These are phyloP conservation scores for Zalophus californianus DNA, from an alignment of 2,797 vertebrate genomes.

Conservation along the genomic window DNA sequence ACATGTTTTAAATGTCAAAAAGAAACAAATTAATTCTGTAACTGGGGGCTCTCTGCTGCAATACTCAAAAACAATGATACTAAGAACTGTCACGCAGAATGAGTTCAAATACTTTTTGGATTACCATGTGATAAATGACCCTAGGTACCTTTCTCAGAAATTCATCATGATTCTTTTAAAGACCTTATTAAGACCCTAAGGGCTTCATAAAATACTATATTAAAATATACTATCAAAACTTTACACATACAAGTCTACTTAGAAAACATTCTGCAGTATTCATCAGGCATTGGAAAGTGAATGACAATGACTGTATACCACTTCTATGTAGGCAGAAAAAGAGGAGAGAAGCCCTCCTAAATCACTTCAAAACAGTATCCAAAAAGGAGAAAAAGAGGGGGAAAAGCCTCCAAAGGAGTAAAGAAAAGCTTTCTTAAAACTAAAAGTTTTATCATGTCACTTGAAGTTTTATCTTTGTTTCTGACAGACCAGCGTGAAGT, in stretches of 20 bases:
- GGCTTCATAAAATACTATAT: neutral
- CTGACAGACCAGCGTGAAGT: neutral
- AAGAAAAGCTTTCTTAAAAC: neutral
- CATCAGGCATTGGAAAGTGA: conserved; percentile 28
- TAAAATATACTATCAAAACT: neutral
- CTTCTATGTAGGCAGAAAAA: neutral
- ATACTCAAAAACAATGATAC: neutral
- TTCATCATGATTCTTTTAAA: conserved; percentile 7
- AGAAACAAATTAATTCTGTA: neutral
- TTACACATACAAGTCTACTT: neutral
- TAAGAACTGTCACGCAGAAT: neutral
- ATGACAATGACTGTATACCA: neutral
- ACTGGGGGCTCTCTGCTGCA: neutral
- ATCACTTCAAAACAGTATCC: neutral
- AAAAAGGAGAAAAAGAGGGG: neutral
- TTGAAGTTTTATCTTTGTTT: conserved; percentile 50
- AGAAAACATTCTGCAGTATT: neutral
- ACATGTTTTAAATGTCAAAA: neutral
- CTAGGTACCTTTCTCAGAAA: neutral
- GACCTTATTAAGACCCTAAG: neutral
- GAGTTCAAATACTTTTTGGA: neutral
- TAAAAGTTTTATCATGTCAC: neutral
- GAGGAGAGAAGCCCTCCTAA: neutral
- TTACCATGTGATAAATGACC: neutral
- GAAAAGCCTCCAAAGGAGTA: neutral